A percentile compares a stretch with the other conserved stretches of the same genome.
phyloP scores from a whole-genome alignment of 2,888 invertebrate genomes.

The Lampropteryx suffumata region DNA sequence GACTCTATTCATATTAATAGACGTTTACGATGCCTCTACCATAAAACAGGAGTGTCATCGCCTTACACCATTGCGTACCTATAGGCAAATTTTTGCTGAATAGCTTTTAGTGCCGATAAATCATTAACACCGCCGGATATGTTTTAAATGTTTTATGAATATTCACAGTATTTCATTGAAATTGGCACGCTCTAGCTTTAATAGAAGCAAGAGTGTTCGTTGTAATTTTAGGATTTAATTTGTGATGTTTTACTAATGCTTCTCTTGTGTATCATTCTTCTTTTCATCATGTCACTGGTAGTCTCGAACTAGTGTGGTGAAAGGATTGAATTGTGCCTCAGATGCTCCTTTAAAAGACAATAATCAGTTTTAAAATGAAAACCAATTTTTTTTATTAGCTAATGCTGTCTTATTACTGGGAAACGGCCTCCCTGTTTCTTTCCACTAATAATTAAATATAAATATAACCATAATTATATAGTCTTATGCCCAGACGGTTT shows the following conservation, averaged over 20 bases:
- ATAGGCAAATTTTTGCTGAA: conserved; percentile 63
- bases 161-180: conserved; percentile 47
- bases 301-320: too few species aligned
- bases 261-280: too few species aligned
- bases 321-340: too few species aligned
- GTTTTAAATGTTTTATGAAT: conserved; percentile 41
- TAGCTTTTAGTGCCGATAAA: conserved; percentile 66
- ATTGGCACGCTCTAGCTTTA: conserved; percentile 44
- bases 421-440: too few species aligned
- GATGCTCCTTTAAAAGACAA: too few species aligned
- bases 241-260: too few species aligned
- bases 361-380: conserved; percentile 4
- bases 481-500: too few species aligned
- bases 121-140: conserved; percentile 62
- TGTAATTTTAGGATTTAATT: conserved; percentile 31
- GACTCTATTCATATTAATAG: conserved; percentile 83
- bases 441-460: too few species aligned
- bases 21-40: conserved; percentile 78
- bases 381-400: too few species aligned
- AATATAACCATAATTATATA: too few species aligned
- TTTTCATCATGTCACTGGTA: too few species aligned
- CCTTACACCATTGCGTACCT: conserved; percentile 65
- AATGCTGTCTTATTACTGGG: too few species aligned
- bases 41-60: conserved; percentile 82
- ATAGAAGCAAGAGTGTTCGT: conserved; percentile 16